Conservation (phyloP, 1,140 invertebrate genomes). For the Drosophila punjabiensis region DNA sequence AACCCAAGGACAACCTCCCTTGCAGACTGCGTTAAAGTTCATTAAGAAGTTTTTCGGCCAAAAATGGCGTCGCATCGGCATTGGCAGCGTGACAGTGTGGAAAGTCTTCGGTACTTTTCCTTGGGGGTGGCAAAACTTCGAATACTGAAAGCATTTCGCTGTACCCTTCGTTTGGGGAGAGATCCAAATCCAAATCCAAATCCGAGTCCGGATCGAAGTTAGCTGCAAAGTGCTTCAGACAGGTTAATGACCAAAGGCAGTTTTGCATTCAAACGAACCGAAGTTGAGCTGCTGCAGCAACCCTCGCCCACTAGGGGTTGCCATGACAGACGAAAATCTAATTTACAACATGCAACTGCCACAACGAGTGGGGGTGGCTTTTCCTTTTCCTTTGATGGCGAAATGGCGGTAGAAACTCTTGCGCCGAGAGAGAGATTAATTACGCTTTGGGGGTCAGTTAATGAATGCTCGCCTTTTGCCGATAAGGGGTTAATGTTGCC, state of each 20-base stretch:
- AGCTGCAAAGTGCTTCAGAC: slow-evolving; percentile 76
- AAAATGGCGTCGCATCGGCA: slow-evolving; percentile 56
- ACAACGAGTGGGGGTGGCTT: slow-evolving; percentile 40
- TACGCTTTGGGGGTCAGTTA: slow-evolving; percentile 70
- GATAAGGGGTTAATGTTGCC: slow-evolving; percentile 76
- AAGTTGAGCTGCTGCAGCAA: slow-evolving; percentile 28
- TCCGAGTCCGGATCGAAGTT: slow-evolving; percentile 20
- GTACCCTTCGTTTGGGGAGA: slow-evolving; percentile 28
- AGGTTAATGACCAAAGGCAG: slow-evolving; percentile 80
- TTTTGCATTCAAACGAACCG: slow-evolving; percentile 78
- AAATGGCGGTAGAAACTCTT: slow-evolving; percentile 5
- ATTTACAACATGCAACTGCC: slow-evolving; percentile 80
- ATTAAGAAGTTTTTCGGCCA: slow-evolving; percentile 71
- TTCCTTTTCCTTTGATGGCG: background rate
- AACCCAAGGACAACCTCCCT: background rate
- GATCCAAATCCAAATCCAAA: slow-evolving; percentile 15
- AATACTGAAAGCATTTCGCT: slow-evolving; percentile 73
- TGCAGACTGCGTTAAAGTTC: slow-evolving; percentile 62
- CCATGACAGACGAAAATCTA: slow-evolving; percentile 80
- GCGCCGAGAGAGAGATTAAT: slow-evolving; percentile 63
- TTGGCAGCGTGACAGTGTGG: slow-evolving; percentile 68
- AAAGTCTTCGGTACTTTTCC: slow-evolving; percentile 47
- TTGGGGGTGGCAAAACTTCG: slow-evolving; percentile 61
- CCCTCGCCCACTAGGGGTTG: slow-evolving; percentile 66
- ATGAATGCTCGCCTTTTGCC: slow-evolving; percentile 64